Percentiles rank a stretch among this genome's conserved stretches.
These are phyloP conservation scores for Osmoderma eremita DNA, from an alignment of 2,888 invertebrate genomes.

Conservation along the genomic window DNA sequence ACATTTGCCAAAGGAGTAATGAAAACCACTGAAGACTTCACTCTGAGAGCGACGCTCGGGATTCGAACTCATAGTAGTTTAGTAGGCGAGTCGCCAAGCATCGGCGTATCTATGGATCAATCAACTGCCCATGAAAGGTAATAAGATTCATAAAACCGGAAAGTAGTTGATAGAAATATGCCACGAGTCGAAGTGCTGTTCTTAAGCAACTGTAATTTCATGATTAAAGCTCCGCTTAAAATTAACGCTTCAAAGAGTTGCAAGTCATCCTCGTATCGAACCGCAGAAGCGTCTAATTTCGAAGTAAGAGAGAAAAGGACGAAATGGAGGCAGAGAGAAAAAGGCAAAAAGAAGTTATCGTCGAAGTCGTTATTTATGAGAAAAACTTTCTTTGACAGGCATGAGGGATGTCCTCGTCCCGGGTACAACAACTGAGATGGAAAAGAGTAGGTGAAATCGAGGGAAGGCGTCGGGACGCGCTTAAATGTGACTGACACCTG, in stretches of 20 bases:
- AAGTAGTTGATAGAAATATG: too few relatives aligned
- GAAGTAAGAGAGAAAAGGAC: not conserved
- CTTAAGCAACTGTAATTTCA: slow-evolving; percentile 7
- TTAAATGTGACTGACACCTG: slow-evolving; percentile 36
- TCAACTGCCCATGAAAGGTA: too few relatives aligned
- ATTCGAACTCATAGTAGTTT: too few relatives aligned
- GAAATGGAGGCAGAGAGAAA: not conserved
- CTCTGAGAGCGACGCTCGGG: too few relatives aligned
- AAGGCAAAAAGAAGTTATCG: slow-evolving; percentile 25
- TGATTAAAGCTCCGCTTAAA: slow-evolving; percentile 3
- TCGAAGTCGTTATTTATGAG: slow-evolving; percentile 37
- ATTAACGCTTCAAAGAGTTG: not conserved
- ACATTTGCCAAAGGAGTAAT: too few relatives aligned
- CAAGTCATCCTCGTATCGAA: slow-evolving; percentile 20
- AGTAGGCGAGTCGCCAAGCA: too few relatives aligned
- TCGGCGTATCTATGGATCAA: too few relatives aligned
- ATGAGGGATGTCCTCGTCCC: slow-evolving; percentile 22
- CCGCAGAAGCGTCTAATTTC: not conserved
- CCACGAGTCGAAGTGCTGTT: not conserved
- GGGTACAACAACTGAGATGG: slow-evolving; percentile 9
- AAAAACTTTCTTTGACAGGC: slow-evolving; percentile 34
- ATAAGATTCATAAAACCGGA: too few relatives aligned
- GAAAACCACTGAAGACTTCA: too few relatives aligned
- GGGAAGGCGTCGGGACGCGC: slow-evolving; percentile 21
- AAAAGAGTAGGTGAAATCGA: slow-evolving; percentile 27